These are phyloP conservation scores for Oxytorus armatus DNA, from an alignment of 2,888 invertebrate genomes.

Conservation along the genomic window DNA sequence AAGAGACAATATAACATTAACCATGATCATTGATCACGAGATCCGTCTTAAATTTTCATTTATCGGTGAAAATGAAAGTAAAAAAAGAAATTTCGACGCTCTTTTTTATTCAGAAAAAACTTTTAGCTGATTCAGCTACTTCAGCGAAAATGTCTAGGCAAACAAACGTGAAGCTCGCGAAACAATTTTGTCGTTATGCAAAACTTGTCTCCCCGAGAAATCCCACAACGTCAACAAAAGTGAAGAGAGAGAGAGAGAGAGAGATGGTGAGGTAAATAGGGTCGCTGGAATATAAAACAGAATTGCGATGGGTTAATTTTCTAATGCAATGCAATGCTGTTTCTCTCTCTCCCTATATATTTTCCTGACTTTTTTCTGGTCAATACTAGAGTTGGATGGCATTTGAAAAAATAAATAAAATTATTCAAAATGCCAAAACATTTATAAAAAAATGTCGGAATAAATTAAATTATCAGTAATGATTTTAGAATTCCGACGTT, in stretches of 20 bases:
- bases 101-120: neutral
- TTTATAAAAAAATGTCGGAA: neutral
- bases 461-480: neutral
- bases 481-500: neutral
- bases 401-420: neutral
- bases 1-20: too few species aligned
- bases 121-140: neutral
- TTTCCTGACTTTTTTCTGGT: neutral
- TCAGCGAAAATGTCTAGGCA: neutral
- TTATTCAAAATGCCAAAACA: neutral
- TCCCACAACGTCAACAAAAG: neutral
- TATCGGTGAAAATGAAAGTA: too few species aligned
- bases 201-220: conserved; percentile 20
- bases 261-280: neutral
- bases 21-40: too few species aligned
- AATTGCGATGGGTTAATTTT: conserved; percentile 19
- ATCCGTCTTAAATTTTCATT: neutral
- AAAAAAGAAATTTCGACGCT: neutral
- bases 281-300: conserved; percentile 15
- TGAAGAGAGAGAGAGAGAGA: neutral
- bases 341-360: neutral
- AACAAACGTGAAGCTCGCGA: conserved; percentile 16
- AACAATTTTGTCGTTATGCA: conserved; percentile 25
- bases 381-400: neutral
- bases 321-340: conserved; percentile 31